A percentile compares a stretch with the other conserved stretches of the same genome.
These are phyloP conservation scores for Abscondita cerata DNA, from an alignment of 2,888 invertebrate genomes.

Conservation along the genomic window DNA sequence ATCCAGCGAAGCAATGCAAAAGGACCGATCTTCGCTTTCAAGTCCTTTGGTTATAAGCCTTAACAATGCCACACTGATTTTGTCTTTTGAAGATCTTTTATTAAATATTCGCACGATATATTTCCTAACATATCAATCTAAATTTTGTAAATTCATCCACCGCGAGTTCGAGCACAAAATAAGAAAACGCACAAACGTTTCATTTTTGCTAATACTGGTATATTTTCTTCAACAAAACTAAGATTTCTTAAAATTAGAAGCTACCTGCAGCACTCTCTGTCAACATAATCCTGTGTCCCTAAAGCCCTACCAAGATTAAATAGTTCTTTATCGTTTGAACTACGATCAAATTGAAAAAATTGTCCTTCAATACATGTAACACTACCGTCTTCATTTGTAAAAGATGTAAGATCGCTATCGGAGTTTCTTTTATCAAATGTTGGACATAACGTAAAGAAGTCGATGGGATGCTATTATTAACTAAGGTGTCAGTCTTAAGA, in stretches of 20 bases:
- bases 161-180: constrained; percentile 87
- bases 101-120: constrained; percentile 81
- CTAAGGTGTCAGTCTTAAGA: constrained; percentile 23
- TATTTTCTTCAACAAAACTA: constrained; percentile 93
- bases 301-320: constrained; percentile 78
- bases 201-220: constrained; percentile 80
- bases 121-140: constrained; percentile 96
- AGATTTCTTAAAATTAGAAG: constrained; percentile 91
- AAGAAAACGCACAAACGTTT: constrained; percentile 84
- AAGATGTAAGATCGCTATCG: constrained; percentile 51
- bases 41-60: constrained; percentile 82
- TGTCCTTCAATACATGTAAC: constrained; percentile 34
- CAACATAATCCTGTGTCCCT: constrained; percentile 85
- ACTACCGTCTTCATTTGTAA: constrained; percentile 38
- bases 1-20: constrained; percentile 89
- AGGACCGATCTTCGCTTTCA: constrained; percentile 81
- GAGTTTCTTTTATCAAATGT: constrained; percentile 36
- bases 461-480: constrained; percentile 16
- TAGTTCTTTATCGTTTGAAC: constrained; percentile 66
- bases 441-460: constrained; percentile 5
- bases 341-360: constrained; percentile 42
- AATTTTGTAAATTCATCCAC: constrained; percentile 86
- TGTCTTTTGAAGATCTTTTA: constrained; percentile 77
- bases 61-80: constrained; percentile 69
- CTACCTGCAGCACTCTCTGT: constrained; percentile 86